Percentiles rank a stretch among this genome's conserved stretches.
phyloP scores from a whole-genome alignment of 2,888 invertebrate genomes.

The Metalampra italica region DNA sequence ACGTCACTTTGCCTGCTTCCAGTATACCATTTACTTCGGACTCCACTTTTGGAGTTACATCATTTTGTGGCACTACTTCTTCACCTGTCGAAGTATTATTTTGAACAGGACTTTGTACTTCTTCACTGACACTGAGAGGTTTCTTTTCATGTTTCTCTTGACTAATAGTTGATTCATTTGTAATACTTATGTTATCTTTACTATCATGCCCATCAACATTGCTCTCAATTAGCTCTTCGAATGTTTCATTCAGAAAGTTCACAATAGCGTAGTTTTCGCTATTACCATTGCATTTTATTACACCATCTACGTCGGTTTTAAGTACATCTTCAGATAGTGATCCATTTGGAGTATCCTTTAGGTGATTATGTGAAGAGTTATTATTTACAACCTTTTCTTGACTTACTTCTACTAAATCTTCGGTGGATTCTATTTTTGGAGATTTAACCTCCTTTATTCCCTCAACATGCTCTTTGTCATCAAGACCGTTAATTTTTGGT shows the following conservation, averaged over 20 bases:
- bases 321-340: not conserved
- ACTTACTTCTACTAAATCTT: not conserved
- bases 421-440: not conserved
- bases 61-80: not conserved
- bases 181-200: constrained; percentile 21
- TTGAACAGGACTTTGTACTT: constrained; percentile 9
- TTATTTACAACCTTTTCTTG: too few relatives aligned
- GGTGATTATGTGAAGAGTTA: not conserved
- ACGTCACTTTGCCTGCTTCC: constrained; percentile 34
- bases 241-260: constrained; percentile 58
- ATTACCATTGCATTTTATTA: constrained; percentile 42
- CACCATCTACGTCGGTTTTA: constrained; percentile 12
- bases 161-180: not conserved
- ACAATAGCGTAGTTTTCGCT: constrained; percentile 62
- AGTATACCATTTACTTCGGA: constrained; percentile 26
- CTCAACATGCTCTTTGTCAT: not conserved
- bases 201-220: constrained; percentile 57
- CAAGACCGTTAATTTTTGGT: constrained; percentile 7
- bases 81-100: not conserved
- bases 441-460: not conserved
- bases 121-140: not conserved
- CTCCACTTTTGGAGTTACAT: constrained; percentile 15
- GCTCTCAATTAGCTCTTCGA: constrained; percentile 66
- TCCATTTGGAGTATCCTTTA: constrained; percentile 5
- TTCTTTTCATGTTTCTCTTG: not conserved